A percentile compares a stretch with the other conserved stretches of the same genome.
phyloP scores from a whole-genome alignment of 1,140 invertebrate genomes.

The Galendromus occidentalis region DNA sequence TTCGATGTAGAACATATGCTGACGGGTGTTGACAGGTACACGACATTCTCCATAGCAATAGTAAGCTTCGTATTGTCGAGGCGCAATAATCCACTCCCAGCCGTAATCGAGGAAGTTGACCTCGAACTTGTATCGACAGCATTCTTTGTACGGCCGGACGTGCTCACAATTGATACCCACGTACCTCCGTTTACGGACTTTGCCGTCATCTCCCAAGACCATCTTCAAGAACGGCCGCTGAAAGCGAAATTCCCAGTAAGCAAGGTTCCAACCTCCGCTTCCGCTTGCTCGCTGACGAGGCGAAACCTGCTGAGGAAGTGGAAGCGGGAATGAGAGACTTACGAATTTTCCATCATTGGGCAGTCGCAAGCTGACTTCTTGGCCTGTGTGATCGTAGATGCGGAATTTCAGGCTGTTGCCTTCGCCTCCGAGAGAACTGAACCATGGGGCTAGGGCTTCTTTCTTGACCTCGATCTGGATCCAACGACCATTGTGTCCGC shows the following conservation, averaged over 20 bases:
- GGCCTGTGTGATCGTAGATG: not conserved
- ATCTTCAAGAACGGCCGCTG: not conserved
- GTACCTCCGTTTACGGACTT: constrained; percentile 43
- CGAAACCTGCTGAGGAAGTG: not conserved
- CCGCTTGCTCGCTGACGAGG: not conserved
- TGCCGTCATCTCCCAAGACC: not conserved
- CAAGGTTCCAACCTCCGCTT: not conserved
- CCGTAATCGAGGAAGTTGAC: constrained; percentile 91
- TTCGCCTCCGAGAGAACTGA: not conserved
- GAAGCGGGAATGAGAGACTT: not conserved
- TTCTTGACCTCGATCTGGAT: not conserved
- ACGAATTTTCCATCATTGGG: not conserved
- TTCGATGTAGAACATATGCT: too few relatives aligned
- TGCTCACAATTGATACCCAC: constrained; percentile 55
- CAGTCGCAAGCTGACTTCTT: not conserved
- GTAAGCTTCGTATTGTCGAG: constrained; percentile 81
- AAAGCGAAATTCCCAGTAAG: not conserved
- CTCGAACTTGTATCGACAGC: constrained; percentile 70
- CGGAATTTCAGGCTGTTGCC: not conserved
- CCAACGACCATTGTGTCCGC: not conserved
- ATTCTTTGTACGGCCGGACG: constrained; percentile 49
- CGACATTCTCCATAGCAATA: constrained; percentile 90
- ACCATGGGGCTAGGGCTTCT: not conserved
- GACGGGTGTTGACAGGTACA: too few relatives aligned
- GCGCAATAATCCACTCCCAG: constrained; percentile 96